phyloP scores from a whole-genome alignment of 2,888 invertebrate genomes.

The Linyphia triangularis region DNA sequence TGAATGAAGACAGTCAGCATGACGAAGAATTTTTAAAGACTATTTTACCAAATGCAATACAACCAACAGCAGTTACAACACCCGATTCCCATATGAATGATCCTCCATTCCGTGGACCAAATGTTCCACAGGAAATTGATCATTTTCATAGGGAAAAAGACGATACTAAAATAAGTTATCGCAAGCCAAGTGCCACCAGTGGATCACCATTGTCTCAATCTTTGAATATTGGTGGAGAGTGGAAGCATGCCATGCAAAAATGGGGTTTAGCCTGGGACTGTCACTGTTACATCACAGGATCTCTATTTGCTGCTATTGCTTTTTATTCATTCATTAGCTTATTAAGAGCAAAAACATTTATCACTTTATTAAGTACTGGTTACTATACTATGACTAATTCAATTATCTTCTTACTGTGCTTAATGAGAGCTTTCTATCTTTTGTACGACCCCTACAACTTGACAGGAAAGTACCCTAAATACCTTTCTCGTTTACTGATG shows the following conservation, averaged over 20 bases:
- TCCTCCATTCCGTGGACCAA: conserved; percentile 66
- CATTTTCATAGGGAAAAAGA: conserved; percentile 55
- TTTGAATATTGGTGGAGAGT: conserved; percentile 32
- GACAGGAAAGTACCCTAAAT: conserved; percentile 87
- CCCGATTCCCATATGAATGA: conserved; percentile 72
- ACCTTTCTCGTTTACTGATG: conserved; percentile 89
- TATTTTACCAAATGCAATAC: background rate
- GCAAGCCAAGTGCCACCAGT: background rate
- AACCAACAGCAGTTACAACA: conserved; percentile 36
- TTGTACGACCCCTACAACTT: conserved; percentile 95
- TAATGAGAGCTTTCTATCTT: conserved; percentile 88
- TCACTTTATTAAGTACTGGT: conserved; percentile 87
- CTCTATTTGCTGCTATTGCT: conserved; percentile 90
- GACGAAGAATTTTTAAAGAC: conserved; percentile 25
- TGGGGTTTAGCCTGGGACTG: conserved; percentile 86
- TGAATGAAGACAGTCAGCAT: conserved; percentile 1
- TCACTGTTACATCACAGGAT: conserved; percentile 92
- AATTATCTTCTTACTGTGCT: conserved; percentile 89
- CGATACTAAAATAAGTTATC: conserved; percentile 25
- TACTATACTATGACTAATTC: conserved; percentile 93
- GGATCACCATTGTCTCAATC: conserved; percentile 44
- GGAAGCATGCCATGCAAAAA: conserved; percentile 41
- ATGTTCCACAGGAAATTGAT: conserved; percentile 52
- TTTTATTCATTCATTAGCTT: conserved; percentile 92
- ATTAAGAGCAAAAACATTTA: conserved; percentile 89